Conservation (phyloP, 1,140 invertebrate genomes). For the Micrasema longulum region DNA sequence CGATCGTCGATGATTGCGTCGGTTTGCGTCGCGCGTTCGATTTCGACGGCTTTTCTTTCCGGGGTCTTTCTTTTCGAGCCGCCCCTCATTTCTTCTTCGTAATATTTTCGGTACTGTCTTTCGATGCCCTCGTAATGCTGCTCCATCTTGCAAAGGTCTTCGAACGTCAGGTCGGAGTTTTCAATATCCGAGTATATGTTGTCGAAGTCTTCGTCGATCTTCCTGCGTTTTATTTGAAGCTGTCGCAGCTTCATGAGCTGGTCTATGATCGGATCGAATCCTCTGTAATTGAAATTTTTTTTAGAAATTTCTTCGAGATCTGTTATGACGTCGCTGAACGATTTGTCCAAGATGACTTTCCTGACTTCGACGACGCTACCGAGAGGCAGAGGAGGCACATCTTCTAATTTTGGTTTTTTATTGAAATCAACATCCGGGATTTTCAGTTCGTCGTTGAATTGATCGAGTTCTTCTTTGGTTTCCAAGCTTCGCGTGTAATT, state of each 20-base stretch:
- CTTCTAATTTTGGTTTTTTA: constrained; percentile 5
- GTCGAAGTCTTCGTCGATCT: constrained; percentile 48
- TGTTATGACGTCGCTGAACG: constrained; percentile 41
- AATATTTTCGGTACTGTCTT: constrained; percentile 46
- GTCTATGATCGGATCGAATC: constrained; percentile 66
- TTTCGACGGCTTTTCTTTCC: constrained; percentile 20
- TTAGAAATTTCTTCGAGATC: constrained; percentile 60
- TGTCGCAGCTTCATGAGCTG: constrained; percentile 56
- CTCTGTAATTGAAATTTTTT: constrained; percentile 65
- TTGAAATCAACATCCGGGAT: constrained; percentile 55
- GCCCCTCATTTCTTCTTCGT: constrained; percentile 49
- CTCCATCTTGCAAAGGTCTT: constrained; percentile 53
- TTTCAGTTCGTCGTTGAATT: constrained; percentile 64
- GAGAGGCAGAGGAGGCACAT: constrained; percentile 36
- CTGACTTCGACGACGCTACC: constrained; percentile 44
- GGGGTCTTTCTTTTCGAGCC: constrained; percentile 14
- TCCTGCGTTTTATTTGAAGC: constrained; percentile 30
- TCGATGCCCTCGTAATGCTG: constrained; percentile 53
- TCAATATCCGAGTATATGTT: constrained; percentile 52
- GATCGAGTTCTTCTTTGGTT: constrained; percentile 62
- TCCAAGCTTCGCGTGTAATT: constrained; percentile 67
- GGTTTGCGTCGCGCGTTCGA: constrained; percentile 39
- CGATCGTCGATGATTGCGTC: too few species aligned
- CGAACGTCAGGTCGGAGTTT: constrained; percentile 51
- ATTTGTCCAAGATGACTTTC: constrained; percentile 33